Conservation (phyloP, 2,113 vertebrate species). For the Pristiophorus japonicus region DNA sequence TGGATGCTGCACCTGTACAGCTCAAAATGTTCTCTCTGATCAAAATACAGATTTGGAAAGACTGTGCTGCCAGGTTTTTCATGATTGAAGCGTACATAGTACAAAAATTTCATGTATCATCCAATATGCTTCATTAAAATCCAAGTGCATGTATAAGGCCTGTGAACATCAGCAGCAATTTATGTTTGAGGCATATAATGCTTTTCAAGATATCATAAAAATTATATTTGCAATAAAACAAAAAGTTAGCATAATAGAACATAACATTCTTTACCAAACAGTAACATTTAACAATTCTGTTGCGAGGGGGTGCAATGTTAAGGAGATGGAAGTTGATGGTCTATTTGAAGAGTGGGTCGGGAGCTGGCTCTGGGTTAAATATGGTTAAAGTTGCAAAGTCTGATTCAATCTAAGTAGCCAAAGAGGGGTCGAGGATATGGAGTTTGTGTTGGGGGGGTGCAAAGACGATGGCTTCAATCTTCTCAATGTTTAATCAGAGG, state of each 20-base stretch:
- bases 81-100: not conserved
- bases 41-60: not conserved
- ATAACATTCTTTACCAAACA: not conserved
- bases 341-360: not conserved
- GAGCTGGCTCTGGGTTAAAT: not conserved
- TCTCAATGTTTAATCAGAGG: not conserved
- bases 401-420: not conserved
- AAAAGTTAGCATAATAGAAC: not conserved
- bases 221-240: not conserved
- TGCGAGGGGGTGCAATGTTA: not conserved
- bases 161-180: not conserved
- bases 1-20: too few species aligned
- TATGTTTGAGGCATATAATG: not conserved
- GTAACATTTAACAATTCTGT: not conserved
- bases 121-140: not conserved
- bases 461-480: not conserved
- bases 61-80: not conserved
- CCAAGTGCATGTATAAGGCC: not conserved
- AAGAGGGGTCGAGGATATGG: not conserved
- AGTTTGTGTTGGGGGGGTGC: not conserved
- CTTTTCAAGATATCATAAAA: not conserved
- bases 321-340: not conserved
- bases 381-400: not conserved
- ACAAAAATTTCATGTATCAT: not conserved
- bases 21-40: not conserved